Percentiles rank a stretch among this genome's conserved stretches.
These are phyloP conservation scores for Pyrrhura leucotis DNA, from an alignment of 2,797 vertebrate genomes.

Conservation along the genomic window DNA sequence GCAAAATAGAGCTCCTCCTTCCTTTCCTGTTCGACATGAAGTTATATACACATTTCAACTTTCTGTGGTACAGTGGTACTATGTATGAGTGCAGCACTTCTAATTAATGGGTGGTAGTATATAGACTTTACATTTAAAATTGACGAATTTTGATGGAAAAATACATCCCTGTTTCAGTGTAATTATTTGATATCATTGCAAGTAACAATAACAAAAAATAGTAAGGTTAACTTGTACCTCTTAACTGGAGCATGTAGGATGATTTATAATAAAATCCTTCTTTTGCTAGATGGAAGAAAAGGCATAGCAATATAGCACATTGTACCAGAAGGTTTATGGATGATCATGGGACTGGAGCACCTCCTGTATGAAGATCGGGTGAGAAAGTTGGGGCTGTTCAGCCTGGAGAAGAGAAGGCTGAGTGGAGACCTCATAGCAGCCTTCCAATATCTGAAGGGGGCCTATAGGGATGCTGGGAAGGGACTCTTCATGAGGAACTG, in stretches of 20 bases:
- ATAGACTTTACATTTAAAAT: not conserved
- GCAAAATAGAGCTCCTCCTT: constrained; percentile 44
- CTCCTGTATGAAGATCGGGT: too few species aligned
- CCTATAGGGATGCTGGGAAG: too few species aligned
- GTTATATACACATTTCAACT: not conserved
- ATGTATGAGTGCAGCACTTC: not conserved
- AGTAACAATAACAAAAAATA: not conserved
- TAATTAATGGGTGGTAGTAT: not conserved
- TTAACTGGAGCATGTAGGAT: not conserved
- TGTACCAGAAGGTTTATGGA: not conserved
- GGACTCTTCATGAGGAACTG: too few species aligned
- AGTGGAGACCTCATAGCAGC: too few species aligned
- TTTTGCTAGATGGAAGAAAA: constrained; percentile 11
- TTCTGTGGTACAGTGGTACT: not conserved
- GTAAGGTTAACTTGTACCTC: not conserved
- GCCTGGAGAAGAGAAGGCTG: too few species aligned
- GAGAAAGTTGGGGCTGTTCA: too few species aligned
- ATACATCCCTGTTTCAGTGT: not conserved
- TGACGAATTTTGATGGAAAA: not conserved
- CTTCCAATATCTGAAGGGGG: too few species aligned
- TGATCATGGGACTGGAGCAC: too few species aligned
- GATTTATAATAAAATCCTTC: not conserved
- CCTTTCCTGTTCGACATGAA: not conserved
- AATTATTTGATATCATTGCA: not conserved
- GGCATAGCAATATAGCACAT: not conserved